These are phyloP conservation scores for Tenthredo mesomela DNA, from an alignment of 2,888 invertebrate genomes.

Conservation along the genomic window DNA sequence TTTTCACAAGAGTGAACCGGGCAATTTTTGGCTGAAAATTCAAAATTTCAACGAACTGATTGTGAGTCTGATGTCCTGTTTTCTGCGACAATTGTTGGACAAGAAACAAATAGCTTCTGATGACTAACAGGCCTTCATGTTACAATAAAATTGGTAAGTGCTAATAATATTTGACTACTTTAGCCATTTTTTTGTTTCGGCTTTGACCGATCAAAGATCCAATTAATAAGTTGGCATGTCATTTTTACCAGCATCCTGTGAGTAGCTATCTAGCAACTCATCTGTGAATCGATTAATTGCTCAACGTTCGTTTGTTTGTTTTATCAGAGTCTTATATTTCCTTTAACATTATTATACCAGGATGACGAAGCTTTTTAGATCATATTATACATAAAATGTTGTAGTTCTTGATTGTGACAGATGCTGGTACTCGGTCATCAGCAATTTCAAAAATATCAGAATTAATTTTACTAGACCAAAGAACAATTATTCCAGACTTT, in stretches of 20 bases:
- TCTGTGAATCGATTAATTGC: neutral
- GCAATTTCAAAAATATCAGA: neutral
- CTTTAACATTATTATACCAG: neutral
- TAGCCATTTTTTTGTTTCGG: neutral
- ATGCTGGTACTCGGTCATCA: neutral
- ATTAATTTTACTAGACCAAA: neutral
- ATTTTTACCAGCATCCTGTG: neutral
- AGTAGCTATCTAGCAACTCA: neutral
- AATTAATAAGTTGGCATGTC: neutral
- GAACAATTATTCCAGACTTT: neutral
- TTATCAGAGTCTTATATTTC: neutral
- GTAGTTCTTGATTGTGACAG: neutral
- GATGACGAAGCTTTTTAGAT: neutral
- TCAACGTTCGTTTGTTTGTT: neutral
- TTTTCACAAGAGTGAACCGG: neutral
- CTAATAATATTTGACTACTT: neutral
- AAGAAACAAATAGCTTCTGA: neutral
- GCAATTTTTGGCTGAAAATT: neutral
- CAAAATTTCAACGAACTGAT: neutral
- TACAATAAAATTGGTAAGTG: neutral
- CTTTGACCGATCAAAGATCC: neutral
- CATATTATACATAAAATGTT: neutral
- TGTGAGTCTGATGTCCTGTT: neutral
- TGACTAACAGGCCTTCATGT: neutral
- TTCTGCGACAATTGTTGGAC: neutral